Evolutionary conservation across 2,797 vertebrate species (phyloP), one percentile per base, ranked within the genome.

Genomic region (Pipistrellus nathusii): DNA sequence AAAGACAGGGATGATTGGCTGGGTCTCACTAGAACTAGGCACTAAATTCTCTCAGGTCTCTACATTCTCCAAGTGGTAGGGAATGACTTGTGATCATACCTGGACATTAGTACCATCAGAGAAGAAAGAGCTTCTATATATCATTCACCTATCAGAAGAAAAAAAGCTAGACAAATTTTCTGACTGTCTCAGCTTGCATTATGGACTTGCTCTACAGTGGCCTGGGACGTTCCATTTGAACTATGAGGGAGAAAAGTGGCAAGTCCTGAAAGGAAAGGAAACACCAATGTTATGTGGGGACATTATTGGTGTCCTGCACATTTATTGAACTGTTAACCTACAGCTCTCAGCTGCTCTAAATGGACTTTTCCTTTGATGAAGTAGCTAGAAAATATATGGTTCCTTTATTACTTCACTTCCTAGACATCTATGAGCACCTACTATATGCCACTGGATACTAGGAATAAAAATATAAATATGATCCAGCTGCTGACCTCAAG

Each of bases 381-480:
- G 48, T 64, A 14, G 53, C 12, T 87, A 80, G 23, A 72, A 95
- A n/a, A 73, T 32, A 83, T 18, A 87, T 81, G 27, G 14, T 76
- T 91, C 46, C 77, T 41, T 46, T 72, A 88, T 77, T 44, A 57
- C 30, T 69, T 88, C 13, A 85, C 69, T 91, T 77, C 25, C 69
- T 71, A 93, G 71, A 86, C 51, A 44, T 48, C 64, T 68, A 5
- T 84, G 57, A 73, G 27, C 1, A 51, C 14, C 53, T 85, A 48
- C 27, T 71, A 12, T 59, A 75, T 66, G 20, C 53, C 30, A 17
- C 32, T 38, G 53, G 38, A 23, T 88, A 76, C 30, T 91, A 80
- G 41, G 14, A 93, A 91, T 78, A 83, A 94, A 95, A 89, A 82
- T 53, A 41, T 71, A 35, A 82, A 32, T 72, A 81, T 81, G 30